Percentiles rank a stretch among this genome's conserved stretches.
Evolutionary conservation across 2,113 vertebrate species (phyloP).

Genomic region (Sardina pilchardus): DNA sequence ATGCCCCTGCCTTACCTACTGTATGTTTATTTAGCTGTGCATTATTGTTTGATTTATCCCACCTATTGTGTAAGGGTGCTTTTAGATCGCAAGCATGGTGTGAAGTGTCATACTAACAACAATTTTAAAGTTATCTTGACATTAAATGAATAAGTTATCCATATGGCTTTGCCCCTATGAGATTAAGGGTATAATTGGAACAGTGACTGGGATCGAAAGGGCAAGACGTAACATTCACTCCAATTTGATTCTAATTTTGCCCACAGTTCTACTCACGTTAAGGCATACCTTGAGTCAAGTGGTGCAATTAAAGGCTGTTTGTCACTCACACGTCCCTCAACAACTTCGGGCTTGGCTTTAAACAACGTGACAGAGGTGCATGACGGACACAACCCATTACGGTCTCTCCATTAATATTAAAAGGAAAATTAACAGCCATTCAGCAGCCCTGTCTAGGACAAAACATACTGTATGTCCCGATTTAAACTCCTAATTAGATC

Average conservation of each 20-base stretch:
- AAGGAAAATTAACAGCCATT: conserved; percentile 49
- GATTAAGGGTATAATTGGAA: not conserved
- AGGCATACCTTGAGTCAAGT: not conserved
- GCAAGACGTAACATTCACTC: not conserved
- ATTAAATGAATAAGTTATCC: not conserved
- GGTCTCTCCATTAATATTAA: conserved; percentile 51
- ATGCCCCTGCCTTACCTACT: not conserved
- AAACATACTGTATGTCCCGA: conserved; percentile 16
- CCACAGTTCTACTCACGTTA: conserved; percentile 14
- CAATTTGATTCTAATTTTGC: not conserved
- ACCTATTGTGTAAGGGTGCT: not conserved
- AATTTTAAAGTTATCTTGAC: not conserved
- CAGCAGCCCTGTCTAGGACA: conserved; percentile 18
- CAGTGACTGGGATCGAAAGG: not conserved
- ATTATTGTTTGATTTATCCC: not conserved
- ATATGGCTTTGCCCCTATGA: not conserved
- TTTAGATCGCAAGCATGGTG: not conserved
- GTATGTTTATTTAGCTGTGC: not conserved
- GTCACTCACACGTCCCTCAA: conserved; percentile 29
- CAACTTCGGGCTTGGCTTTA: conserved; percentile 29
- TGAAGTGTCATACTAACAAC: not conserved
- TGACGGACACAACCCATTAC: conserved; percentile 50
- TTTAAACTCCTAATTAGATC: conserved; percentile 29
- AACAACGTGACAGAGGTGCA: conserved; percentile 37
- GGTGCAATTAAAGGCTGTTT: conserved; percentile 43